Base-by-base conservation (phyloP, 2,113 vertebrate species). In the Melanostigma gelatinosum region DNA sequence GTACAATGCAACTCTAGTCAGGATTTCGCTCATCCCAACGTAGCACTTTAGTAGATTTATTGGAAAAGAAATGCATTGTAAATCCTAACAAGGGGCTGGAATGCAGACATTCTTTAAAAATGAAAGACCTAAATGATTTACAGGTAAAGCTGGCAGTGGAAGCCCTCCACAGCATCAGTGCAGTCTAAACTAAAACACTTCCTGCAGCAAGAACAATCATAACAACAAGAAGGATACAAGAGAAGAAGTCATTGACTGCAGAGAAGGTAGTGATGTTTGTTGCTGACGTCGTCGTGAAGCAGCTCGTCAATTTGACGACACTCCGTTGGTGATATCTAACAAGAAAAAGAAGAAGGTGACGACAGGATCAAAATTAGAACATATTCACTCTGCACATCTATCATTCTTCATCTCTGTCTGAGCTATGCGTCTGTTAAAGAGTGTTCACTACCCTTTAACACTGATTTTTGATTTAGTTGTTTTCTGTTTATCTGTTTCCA, bases 211-310 rank as follows among this genome's bases (percentile, higher is more conserved):
- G 13, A 77, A 81, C 22, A 77, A 34, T 20, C 48, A 68, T 11
- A 54, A 38, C n/a, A 61, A 29, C 29, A 79, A 44, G 75, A 94
- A 97, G 97, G 97, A 97, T 97, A 97, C 96, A 89, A 61, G 97
- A 98, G 46, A 95, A 95, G 68, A 98, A 98, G 70, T 96, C 96
- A 55, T 97, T 98, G 48, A 95, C 92, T 12, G 97, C 94, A 55
- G 97, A 96, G 66, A 97, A 73, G 67, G 95, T 92, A 12, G 96
- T 96, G 69, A 97, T 93, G 71, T 96, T 94, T 11, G 90, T 80
- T 22, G 88, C 48, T 8, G 93, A 89, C 0, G 90, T 65, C 67
- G 92, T 94, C 1, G 80, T n/a, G 42, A 96, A 93, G 66, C 90
- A 87, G 36, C 87, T 88, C 1, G 94, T 62, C 38, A 93, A 38